Evolutionary conservation across 2,113 vertebrate genomes (phyloP).

Genomic region (Leiothrix lutea): DNA sequence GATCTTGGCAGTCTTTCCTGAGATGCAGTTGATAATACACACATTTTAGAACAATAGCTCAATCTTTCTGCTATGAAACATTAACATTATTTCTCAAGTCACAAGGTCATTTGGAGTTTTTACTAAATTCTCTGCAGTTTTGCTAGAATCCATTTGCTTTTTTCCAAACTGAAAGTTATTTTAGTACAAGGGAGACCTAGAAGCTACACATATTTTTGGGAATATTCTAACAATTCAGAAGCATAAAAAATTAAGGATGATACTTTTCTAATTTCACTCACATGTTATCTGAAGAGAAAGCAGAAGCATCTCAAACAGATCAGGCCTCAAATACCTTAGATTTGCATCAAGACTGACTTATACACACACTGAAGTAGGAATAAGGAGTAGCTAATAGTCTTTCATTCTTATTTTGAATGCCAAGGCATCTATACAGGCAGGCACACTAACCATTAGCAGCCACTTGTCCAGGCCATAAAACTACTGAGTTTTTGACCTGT

Average conservation of each 20-base stretch:
- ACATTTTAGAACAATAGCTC: background rate
- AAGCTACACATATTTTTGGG: background rate
- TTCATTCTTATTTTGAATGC: background rate
- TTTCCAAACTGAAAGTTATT: background rate
- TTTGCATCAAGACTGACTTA: background rate
- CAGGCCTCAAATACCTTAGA: background rate
- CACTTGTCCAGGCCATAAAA: background rate
- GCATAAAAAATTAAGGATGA: background rate
- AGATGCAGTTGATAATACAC: background rate
- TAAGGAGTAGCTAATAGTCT: background rate
- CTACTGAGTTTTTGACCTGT: background rate
- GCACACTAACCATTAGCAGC: background rate
- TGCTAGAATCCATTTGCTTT: background rate
- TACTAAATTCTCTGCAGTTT: background rate
- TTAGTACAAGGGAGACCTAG: background rate
- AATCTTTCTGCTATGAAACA: background rate
- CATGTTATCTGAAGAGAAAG: background rate
- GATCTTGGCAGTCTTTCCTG: background rate
- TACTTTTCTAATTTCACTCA: background rate
- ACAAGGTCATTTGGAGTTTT: background rate
- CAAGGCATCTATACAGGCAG: background rate
- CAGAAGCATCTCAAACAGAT: background rate
- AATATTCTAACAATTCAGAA: background rate
- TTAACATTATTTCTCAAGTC: background rate
- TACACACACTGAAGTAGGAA: rapidly evolving